These are phyloP conservation scores for Coelopa pilipes DNA, from an alignment of 2,888 invertebrate species.

Conservation along the genomic window DNA sequence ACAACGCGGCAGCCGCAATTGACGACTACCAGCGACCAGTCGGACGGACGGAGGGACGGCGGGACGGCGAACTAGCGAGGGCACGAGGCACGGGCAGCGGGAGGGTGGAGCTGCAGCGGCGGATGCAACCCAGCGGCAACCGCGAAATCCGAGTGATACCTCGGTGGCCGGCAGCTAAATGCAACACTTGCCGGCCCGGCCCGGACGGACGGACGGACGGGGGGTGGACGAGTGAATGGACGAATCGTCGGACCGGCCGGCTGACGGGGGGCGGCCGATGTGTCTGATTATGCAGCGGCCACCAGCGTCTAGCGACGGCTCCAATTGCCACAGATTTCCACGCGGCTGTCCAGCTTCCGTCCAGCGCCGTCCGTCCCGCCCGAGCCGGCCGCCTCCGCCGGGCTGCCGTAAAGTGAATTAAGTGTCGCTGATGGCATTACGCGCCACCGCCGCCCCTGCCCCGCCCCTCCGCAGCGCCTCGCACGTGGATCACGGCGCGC, in stretches of 20 bases:
- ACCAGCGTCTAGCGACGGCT: conserved; percentile 54
- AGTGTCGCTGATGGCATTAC: conserved; percentile 47
- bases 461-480: conserved; percentile 17
- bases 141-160: conserved; percentile 19
- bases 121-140: conserved; percentile 28
- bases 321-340: conserved; percentile 42
- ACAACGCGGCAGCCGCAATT: conserved; percentile 41
- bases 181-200: conserved; percentile 30
- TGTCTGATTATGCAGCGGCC: conserved; percentile 50
- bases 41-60: neutral
- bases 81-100: neutral
- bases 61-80: neutral
- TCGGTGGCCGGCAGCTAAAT: conserved; percentile 33
- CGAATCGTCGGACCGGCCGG: too few species aligned
- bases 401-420: conserved; percentile 44
- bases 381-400: neutral
- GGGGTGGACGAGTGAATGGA: too few species aligned
- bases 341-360: neutral
- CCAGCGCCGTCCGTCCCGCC: neutral
- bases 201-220: neutral
- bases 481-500: conserved; percentile 46
- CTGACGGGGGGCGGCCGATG: conserved; percentile 33
- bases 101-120: neutral
- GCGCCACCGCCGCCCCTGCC: conserved; percentile 7
- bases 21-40: conserved; percentile 18